Conservation (phyloP, 2,888 invertebrate genomes). For the Ethmia dodecea region DNA sequence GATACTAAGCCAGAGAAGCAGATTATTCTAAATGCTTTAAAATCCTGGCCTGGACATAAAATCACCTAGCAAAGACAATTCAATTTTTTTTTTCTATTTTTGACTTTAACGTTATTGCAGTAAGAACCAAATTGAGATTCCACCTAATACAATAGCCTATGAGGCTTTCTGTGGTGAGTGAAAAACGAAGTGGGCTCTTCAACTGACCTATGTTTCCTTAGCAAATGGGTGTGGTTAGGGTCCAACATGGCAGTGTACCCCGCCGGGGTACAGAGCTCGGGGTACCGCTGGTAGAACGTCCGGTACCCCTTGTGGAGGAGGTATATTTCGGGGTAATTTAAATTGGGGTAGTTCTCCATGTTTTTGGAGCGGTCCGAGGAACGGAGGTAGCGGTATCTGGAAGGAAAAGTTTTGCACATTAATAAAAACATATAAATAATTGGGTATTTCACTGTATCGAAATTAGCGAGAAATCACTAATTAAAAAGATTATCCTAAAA, state of each 20-base stretch:
- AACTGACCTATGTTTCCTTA: conserved; percentile 80
- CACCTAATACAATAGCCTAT: too few species aligned
- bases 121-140: too few species aligned
- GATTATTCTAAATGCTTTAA: too few species aligned
- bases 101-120: too few species aligned
- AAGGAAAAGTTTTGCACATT: too few species aligned
- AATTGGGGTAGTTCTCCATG: conserved; percentile 87
- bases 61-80: too few species aligned
- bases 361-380: conserved; percentile 89
- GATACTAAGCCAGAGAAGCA: too few species aligned
- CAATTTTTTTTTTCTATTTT: too few species aligned
- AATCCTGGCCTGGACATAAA: conserved; percentile 15
- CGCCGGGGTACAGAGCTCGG: conserved; percentile 81
- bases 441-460: too few species aligned
- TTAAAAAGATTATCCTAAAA: too few species aligned
- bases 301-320: conserved; percentile 86
- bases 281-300: conserved; percentile 83
- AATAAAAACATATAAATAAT: too few species aligned
- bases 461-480: too few species aligned
- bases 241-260: conserved; percentile 92
- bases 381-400: conserved; percentile 88
- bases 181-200: conserved; percentile 22
- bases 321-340: conserved; percentile 96
- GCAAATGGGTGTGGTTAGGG: conserved; percentile 84
- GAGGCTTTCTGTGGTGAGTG: conserved; percentile 20